Base-by-base conservation (phyloP, 2,888 invertebrate species). In the Cephus sareptanus region DNA sequence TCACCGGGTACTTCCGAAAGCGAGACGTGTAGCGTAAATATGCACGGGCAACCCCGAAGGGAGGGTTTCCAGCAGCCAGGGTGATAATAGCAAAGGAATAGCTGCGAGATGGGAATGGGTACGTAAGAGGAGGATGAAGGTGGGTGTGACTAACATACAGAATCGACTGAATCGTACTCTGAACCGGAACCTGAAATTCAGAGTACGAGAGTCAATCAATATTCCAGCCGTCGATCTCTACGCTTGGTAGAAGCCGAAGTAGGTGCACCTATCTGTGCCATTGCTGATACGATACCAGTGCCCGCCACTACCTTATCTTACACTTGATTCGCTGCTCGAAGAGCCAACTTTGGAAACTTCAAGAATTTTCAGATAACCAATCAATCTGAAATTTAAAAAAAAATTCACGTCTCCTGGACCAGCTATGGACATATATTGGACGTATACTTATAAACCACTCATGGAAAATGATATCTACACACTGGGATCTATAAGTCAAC, bases 201-300 rank as follows among this genome's bases (percentile, higher is more conserved):
- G 82, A 78, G 82, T 82, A 78, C 77, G 84, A n/a, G 74, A 82
- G 82, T 83, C 81, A 83, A 84, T 84, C 85, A 83, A 85, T 87
- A 83, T 84, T 85, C 83, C 78, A 79, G 75, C 79, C 82, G 81
- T 82, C 81, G 82, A 82, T 84, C 79, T 73, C 77, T 73, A 81
- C 78, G 81, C 76, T 79, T 81, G 75, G 80, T 76, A 73, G 79
- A 77, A 84, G 84, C 82, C 80, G 82, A 79, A 84, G 84, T 82
- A 81, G 81, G 80, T 82, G 81, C 79, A 80, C 81, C 79, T 84
- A 82, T 80, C 81, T 82, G 83, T 85, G 82, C 84, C 80, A 78
- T 77, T 56, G 23, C 56, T 23, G 56, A 56, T 15, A 56, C 23
- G 23, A 6, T 56, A 56, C 9, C 56, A 56, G 23, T 56, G 9